These are phyloP conservation scores for Prosopocoilus inquinatus DNA, from an alignment of 2,888 invertebrate genomes.

Conservation along the genomic window DNA sequence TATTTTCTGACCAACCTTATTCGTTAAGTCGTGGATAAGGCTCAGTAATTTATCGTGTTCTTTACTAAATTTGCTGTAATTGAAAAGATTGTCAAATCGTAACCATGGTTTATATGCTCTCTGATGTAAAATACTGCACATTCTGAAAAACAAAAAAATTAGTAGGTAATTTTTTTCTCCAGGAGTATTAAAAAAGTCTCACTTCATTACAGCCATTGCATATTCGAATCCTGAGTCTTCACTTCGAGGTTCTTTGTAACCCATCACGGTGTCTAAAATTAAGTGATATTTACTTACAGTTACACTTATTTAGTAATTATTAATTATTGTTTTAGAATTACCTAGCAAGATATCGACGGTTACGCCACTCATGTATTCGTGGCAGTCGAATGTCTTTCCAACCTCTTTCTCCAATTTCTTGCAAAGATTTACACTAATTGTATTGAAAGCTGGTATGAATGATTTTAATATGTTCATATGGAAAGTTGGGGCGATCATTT, in stretches of 20 bases:
- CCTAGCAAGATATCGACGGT: conserved; percentile 55
- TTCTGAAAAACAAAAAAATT: conserved; percentile 38
- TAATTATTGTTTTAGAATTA: conserved; percentile 21
- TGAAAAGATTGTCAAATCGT: conserved; percentile 51
- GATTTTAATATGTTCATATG: conserved; percentile 54
- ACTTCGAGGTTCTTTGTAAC: conserved; percentile 50
- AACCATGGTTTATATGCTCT: conserved; percentile 53
- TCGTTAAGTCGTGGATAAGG: conserved; percentile 54
- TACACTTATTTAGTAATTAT: too few relatives aligned
- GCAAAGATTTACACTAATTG: conserved; percentile 50
- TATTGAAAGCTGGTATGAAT: conserved; percentile 54
- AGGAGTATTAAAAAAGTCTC: conserved; percentile 27
- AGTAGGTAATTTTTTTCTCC: background rate
- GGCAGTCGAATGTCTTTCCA: conserved; percentile 53
- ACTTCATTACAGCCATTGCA: conserved; percentile 60
- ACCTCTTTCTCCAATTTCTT: conserved; percentile 45
- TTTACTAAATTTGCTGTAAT: conserved; percentile 49
- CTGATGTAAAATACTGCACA: conserved; percentile 57
- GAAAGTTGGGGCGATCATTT: conserved; percentile 56
- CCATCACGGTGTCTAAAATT: conserved; percentile 57
- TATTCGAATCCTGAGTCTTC: conserved; percentile 55
- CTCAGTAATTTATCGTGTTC: conserved; percentile 50
- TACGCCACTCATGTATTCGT: conserved; percentile 53
- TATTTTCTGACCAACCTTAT: conserved; percentile 37
- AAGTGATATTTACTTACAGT: too few relatives aligned